A percentile compares a stretch with the other conserved stretches of the same genome.
Conservation (phyloP, 2,888 invertebrate genomes). For the Plagodis dolabraria region DNA sequence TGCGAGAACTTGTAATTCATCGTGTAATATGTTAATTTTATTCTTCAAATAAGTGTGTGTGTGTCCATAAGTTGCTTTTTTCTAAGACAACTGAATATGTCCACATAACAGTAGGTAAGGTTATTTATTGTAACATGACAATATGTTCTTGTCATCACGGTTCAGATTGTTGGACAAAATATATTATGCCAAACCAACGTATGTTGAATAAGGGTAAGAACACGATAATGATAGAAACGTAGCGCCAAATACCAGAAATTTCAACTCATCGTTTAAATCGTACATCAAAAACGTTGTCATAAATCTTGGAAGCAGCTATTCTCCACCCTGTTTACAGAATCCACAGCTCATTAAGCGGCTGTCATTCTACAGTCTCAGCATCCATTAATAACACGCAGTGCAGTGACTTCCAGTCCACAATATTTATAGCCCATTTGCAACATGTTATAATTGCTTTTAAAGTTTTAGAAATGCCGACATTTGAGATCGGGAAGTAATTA, state of each 20-base stretch:
- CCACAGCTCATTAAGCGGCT: constrained; percentile 19
- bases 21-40: no score
- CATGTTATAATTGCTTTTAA: constrained; percentile 56
- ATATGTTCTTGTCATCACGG: no score
- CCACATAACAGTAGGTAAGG: no score
- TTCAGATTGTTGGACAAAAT: no score
- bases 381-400: constrained; percentile 32
- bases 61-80: no score
- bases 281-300: constrained; percentile 16
- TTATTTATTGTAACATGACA: no score
- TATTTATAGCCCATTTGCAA: constrained; percentile 63
- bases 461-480: neutral
- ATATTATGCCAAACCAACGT: no score
- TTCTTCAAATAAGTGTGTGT: no score
- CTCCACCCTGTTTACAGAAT: constrained; percentile 20
- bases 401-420: constrained; percentile 39
- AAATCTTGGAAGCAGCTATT: constrained; percentile 15
- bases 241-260: neutral
- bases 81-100: no score
- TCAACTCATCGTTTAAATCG: neutral
- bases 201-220: no score
- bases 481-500: neutral
- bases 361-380: constrained; percentile 13
- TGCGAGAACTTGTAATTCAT: no score
- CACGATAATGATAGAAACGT: no score